Percentiles rank a stretch among this genome's conserved stretches.
These are phyloP conservation scores for Montipora capricornis DNA, from an alignment of 64 coral and sea anemone species.

Conservation along the genomic window DNA sequence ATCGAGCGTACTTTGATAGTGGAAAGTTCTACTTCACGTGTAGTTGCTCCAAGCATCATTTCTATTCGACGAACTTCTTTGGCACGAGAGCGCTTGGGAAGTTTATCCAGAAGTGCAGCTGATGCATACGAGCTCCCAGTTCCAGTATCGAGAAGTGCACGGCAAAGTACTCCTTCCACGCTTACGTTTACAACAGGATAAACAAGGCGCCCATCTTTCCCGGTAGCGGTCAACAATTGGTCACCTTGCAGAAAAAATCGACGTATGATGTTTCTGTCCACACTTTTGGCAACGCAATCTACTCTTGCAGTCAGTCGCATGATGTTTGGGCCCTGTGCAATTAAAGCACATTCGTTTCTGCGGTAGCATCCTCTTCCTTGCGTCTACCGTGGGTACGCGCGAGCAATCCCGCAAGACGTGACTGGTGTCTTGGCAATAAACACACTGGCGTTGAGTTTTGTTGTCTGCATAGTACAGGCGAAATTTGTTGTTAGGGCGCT, in stretches of 20 bases:
- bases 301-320: constrained; percentile 13
- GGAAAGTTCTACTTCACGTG: background rate
- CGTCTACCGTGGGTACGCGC: background rate
- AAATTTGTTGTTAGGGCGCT: background rate
- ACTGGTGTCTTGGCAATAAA: constrained; percentile 27
- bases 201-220: no score
- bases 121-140: background rate
- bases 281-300: constrained; percentile 39
- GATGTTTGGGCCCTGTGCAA: background rate
- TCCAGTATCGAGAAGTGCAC: no score
- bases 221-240: no score
- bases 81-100: background rate
- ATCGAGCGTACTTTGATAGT: no score
- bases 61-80: constrained; percentile 43
- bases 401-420: constrained; percentile 2
- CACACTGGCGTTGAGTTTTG: constrained; percentile 4
- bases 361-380: background rate
- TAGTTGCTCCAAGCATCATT: constrained; percentile 38
- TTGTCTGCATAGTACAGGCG: constrained; percentile 2
- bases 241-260: background rate
- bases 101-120: background rate
- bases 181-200: no score
- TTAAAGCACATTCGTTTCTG: no score
- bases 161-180: background rate
- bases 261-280: constrained; percentile 40